phyloP scores from a whole-genome alignment of 2,797 vertebrate species.

The Rhyacichthys aspro region DNA sequence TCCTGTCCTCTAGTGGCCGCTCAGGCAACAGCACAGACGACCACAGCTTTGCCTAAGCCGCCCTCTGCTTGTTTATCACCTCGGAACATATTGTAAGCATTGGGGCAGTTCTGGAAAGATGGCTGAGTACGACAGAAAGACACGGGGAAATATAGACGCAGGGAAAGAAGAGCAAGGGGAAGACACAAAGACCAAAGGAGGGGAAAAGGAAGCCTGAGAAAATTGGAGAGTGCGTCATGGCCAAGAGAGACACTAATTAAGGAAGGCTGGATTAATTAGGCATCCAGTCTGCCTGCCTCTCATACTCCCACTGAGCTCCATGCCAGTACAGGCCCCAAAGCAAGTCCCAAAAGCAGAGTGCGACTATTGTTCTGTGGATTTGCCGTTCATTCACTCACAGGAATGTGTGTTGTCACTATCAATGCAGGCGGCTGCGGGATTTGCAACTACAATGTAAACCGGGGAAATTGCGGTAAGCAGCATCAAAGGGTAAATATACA shows the following conservation, averaged over 20 bases:
- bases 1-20: slow-evolving; percentile 58
- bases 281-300: slow-evolving; percentile 70
- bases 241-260: slow-evolving; percentile 76
- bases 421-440: slow-evolving; percentile 20
- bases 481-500: slow-evolving; percentile 5
- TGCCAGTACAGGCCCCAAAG: slow-evolving; percentile 60
- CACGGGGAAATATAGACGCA: slow-evolving; percentile 23
- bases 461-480: slow-evolving; percentile 34
- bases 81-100: slow-evolving; percentile 72
- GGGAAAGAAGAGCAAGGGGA: slow-evolving; percentile 5
- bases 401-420: slow-evolving; percentile 51
- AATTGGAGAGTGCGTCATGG: slow-evolving; percentile 62
- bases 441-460: slow-evolving; percentile 27
- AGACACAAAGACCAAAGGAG: slow-evolving; percentile 27
- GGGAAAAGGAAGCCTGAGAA: slow-evolving; percentile 35
- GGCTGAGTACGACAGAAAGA: slow-evolving; percentile 32
- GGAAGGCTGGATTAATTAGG: slow-evolving; percentile 77
- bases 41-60: slow-evolving; percentile 57
- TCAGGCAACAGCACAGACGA: slow-evolving; percentile 53
- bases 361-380: slow-evolving; percentile 61
- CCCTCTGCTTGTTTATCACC: slow-evolving; percentile 75
- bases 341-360: slow-evolving; percentile 48
- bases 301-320: slow-evolving; percentile 67
- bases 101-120: slow-evolving; percentile 57
- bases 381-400: slow-evolving; percentile 48